phyloP scores from a whole-genome alignment of 2,113 vertebrate genomes.

The Athene noctua region DNA sequence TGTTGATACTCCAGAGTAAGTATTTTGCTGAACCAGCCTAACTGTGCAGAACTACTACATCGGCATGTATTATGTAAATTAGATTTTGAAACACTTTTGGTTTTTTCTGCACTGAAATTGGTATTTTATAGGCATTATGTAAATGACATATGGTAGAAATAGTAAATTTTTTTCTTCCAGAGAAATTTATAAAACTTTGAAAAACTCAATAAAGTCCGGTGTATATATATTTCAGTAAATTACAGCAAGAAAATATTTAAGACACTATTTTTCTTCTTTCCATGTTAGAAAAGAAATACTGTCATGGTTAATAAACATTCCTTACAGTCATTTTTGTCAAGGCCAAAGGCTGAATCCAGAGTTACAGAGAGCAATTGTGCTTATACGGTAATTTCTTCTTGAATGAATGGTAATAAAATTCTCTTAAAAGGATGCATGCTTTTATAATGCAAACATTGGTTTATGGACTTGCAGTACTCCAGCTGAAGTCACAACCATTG shows the following conservation, averaged over 20 bases:
- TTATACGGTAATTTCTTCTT: not conserved
- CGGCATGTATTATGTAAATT: constrained; percentile 4
- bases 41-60: not conserved
- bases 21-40: not conserved
- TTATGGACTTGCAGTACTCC: not conserved
- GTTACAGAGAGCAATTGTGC: not conserved
- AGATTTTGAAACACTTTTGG: constrained; percentile 8
- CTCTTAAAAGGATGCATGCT: not conserved
- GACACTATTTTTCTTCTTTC: not conserved
- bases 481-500: not conserved
- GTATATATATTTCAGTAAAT: not conserved
- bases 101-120: not conserved
- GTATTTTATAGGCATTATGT: not conserved
- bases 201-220: not conserved
- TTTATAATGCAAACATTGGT: not conserved
- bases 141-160: not conserved
- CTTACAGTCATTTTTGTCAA: not conserved
- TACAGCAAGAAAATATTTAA: not conserved
- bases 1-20: not conserved
- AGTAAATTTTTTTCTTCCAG: not conserved
- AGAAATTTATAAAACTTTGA: not conserved
- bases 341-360: not conserved
- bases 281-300: not conserved
- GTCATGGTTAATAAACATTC: not conserved
- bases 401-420: not conserved